Evolutionary conservation across 2,113 vertebrate species (phyloP).

Genomic region (Rissa tridactyla): DNA sequence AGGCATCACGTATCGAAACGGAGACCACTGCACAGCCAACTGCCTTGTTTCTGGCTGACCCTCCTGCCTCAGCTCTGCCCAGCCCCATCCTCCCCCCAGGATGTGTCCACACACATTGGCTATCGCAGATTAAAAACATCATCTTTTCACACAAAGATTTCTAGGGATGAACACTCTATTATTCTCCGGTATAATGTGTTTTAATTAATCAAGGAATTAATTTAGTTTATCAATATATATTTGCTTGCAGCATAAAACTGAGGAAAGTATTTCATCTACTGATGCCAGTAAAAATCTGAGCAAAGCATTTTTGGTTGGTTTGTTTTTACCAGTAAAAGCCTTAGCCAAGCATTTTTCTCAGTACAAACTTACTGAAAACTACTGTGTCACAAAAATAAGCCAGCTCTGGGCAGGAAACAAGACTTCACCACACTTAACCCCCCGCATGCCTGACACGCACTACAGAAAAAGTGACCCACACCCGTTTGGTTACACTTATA

Average conservation of each 20-base stretch:
- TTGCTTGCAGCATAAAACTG: not conserved
- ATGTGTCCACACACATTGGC: not conserved
- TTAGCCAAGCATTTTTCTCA: conserved; percentile 53
- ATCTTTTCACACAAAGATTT: not conserved
- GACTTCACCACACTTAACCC: not conserved
- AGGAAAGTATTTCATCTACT: conserved; percentile 15
- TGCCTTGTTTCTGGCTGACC: not conserved
- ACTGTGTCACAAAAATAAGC: conserved; percentile 21
- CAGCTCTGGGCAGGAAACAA: not conserved
- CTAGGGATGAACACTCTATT: not conserved
- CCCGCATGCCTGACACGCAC: not conserved
- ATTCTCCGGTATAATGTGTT: not conserved
- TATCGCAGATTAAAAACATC: not conserved
- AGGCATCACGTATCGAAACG: fast-evolving
- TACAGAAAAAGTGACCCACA: not conserved
- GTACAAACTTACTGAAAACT: conserved; percentile 16
- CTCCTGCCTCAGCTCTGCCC: not conserved
- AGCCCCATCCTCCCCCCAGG: not conserved
- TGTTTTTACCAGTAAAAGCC: conserved; percentile 36
- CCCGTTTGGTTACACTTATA: not conserved
- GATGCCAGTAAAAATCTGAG: conserved; percentile 38
- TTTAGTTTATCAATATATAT: not conserved
- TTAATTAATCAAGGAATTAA: not conserved
- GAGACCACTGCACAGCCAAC: not conserved
- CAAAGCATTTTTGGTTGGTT: conserved; percentile 33